These are phyloP conservation scores for Paralichthys olivaceus DNA, from an alignment of 2,113 vertebrate genomes.

Conservation along the genomic window DNA sequence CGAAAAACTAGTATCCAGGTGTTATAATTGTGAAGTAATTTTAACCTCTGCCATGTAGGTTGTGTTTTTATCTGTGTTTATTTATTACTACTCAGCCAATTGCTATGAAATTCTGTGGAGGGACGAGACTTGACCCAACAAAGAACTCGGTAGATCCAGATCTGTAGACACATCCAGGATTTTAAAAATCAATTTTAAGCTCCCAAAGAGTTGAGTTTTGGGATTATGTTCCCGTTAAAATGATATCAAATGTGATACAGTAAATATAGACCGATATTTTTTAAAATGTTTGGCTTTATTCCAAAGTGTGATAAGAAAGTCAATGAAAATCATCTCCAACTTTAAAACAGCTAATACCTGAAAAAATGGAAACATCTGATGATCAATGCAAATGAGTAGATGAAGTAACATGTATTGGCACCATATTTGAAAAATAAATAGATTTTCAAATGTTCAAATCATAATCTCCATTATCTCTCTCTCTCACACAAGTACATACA, in stretches of 20 bases:
- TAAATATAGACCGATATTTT: not conserved
- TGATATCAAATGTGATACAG: not conserved
- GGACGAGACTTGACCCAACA: no score
- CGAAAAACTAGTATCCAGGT: no score
- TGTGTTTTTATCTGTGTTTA: no score
- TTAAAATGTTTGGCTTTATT: slow-evolving; percentile 67
- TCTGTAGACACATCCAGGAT: no score
- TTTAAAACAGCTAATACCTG: slow-evolving; percentile 63
- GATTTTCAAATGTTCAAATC: slow-evolving; percentile 38
- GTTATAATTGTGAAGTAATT: no score
- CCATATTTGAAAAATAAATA: slow-evolving; percentile 59
- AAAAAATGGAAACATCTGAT: slow-evolving; percentile 15
- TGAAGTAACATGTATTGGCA: slow-evolving; percentile 39
- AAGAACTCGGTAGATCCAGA: no score
- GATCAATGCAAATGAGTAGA: slow-evolving; percentile 19
- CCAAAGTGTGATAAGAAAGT: slow-evolving; percentile 49
- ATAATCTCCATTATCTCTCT: not conserved
- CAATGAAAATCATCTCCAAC: slow-evolving; percentile 29
- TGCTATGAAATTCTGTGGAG: no score
- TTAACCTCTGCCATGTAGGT: no score
- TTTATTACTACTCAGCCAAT: no score
- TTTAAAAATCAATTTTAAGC: no score
- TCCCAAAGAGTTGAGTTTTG: not conserved
- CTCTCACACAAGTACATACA: not conserved
- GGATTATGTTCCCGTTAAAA: not conserved